Evolutionary conservation across 1,140 invertebrate genomes (phyloP).

Genomic region (Ceratosolen fusciceps): DNA sequence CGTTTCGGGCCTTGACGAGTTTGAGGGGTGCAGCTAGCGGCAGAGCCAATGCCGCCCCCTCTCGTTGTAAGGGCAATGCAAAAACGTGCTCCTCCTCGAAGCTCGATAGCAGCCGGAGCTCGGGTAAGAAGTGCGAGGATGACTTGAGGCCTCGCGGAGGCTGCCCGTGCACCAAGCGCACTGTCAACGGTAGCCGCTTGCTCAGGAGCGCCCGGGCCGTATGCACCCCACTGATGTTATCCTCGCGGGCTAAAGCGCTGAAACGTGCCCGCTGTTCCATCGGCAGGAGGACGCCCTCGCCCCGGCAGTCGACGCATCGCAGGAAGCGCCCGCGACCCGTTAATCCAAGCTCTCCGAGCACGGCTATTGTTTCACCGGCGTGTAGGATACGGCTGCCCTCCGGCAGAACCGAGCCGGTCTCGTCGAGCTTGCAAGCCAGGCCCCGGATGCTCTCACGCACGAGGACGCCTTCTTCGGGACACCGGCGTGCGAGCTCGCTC

Average conservation of each 20-base stretch:
- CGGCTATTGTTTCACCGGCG: slow-evolving; percentile 82
- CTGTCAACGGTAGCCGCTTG: slow-evolving; percentile 91
- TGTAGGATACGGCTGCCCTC: slow-evolving; percentile 80
- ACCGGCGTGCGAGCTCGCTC: slow-evolving; percentile 82
- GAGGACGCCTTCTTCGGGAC: slow-evolving; percentile 82
- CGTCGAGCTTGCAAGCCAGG: slow-evolving; percentile 79
- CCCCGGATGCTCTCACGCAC: slow-evolving; percentile 90
- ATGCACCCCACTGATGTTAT: slow-evolving; percentile 94
- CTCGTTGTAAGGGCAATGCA: slow-evolving; percentile 85
- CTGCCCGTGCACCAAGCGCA: slow-evolving; percentile 89
- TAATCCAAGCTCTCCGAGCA: slow-evolving; percentile 79
- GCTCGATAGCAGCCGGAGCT: slow-evolving; percentile 85
- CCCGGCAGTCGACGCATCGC: slow-evolving; percentile 87
- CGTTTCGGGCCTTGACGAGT: slow-evolving; percentile 86
- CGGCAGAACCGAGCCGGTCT: slow-evolving; percentile 75
- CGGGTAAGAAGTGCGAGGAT: slow-evolving; percentile 84
- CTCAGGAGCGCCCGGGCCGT: slow-evolving; percentile 87
- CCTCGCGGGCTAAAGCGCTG: slow-evolving; percentile 89
- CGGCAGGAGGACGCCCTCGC: slow-evolving; percentile 85
- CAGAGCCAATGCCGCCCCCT: slow-evolving; percentile 83
- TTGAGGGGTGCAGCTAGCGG: slow-evolving; percentile 89
- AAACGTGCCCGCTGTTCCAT: slow-evolving; percentile 91
- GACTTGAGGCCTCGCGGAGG: slow-evolving; percentile 85
- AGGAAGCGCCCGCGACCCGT: slow-evolving; percentile 82
- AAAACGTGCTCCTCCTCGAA: slow-evolving; percentile 88